Evolutionary conservation across 2,888 invertebrate genomes (phyloP).

Genomic region (Kryphioiulus occultus): DNA sequence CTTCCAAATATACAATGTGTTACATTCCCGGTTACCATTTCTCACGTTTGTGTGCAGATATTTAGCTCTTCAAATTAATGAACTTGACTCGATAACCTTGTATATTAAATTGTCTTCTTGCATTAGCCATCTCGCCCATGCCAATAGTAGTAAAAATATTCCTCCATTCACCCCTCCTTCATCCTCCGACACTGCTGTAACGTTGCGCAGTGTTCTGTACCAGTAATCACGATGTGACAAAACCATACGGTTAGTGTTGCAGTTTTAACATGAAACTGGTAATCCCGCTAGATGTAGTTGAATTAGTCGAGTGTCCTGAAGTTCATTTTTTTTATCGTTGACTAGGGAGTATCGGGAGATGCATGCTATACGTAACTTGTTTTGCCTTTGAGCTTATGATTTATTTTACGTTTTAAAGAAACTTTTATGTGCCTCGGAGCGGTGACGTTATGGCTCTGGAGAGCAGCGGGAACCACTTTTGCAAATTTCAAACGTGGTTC

Average conservation of each 20-base stretch:
- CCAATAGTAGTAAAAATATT: not conserved
- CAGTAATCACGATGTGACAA: slow-evolving; percentile 26
- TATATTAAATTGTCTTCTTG: too few relatives aligned
- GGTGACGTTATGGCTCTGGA: not conserved
- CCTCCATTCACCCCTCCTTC: not conserved
- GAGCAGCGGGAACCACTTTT: not conserved
- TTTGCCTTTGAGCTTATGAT: not conserved
- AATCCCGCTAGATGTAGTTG: not conserved
- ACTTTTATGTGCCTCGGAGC: not conserved
- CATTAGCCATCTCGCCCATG: not conserved
- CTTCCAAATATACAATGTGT: not conserved
- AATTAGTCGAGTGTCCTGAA: not conserved
- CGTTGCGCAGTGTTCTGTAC: not conserved
- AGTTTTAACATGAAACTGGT: not conserved
- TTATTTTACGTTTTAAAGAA: not conserved
- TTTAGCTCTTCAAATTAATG: not conserved
- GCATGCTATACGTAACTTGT: not conserved
- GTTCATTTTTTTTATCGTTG: not conserved
- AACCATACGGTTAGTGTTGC: not conserved
- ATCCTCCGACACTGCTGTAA: not conserved
- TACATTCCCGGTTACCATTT: not conserved
- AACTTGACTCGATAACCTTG: too few relatives aligned
- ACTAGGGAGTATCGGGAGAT: not conserved
- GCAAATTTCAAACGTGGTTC: not conserved
- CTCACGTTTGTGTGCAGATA: not conserved